These are phyloP conservation scores for Xylophagus ater DNA, from an alignment of 2,888 invertebrate genomes.

Conservation along the genomic window DNA sequence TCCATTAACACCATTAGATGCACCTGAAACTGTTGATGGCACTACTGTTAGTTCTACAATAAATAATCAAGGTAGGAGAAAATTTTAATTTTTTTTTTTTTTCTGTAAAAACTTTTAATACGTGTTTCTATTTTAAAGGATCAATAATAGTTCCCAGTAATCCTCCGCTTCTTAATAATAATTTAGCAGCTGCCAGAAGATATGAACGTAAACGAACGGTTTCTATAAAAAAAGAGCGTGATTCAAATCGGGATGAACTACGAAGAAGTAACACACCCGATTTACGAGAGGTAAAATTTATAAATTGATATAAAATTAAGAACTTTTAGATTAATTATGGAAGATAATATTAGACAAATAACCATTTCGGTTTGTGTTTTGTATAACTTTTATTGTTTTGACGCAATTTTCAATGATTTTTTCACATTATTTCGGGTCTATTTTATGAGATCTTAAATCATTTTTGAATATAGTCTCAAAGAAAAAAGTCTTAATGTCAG, in stretches of 20 bases:
- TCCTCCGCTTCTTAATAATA: conserved; percentile 15
- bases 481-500: no score
- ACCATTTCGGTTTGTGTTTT: no score
- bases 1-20: conserved; percentile 28
- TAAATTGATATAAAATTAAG: not conserved
- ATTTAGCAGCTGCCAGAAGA: conserved; percentile 21
- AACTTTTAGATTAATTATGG: no score
- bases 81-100: conserved; percentile 4
- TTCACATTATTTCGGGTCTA: no score
- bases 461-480: no score
- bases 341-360: no score
- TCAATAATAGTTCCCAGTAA: conserved; percentile 11
- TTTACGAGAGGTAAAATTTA: conserved; percentile 36
- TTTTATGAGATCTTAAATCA: no score
- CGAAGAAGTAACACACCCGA: conserved; percentile 44
- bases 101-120: conserved; percentile 7
- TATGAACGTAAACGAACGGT: conserved; percentile 36
- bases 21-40: conserved; percentile 20
- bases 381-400: no score
- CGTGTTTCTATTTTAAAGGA: conserved; percentile 12
- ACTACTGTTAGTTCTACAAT: not conserved
- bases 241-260: conserved; percentile 27
- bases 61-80: conserved; percentile 12
- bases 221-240: conserved; percentile 30
- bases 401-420: no score